Conservation (phyloP, 1,140 invertebrate genomes). For the Neuroterus valhalla region DNA sequence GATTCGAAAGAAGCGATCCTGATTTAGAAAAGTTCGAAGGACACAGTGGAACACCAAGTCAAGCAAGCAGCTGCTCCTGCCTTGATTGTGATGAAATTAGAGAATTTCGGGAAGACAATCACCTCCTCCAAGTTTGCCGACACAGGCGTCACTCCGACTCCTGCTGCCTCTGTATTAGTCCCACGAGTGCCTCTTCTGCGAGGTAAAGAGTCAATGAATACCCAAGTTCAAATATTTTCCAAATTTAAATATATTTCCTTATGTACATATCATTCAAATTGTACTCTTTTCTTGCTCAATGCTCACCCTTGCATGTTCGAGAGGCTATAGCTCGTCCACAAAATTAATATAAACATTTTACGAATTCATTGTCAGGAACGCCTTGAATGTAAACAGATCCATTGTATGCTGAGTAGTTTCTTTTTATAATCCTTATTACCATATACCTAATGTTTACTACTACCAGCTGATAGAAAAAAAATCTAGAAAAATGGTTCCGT, state of each 20-base stretch:
- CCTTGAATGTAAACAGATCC: conserved; percentile 16
- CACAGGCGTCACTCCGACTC: conserved; percentile 68
- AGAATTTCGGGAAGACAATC: conserved; percentile 59
- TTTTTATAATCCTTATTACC: conserved; percentile 16
- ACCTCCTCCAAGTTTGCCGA: conserved; percentile 57
- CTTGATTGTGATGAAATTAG: conserved; percentile 65
- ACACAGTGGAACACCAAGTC: conserved; percentile 60
- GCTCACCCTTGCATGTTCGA: background rate
- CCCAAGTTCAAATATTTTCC: conserved; percentile 4
- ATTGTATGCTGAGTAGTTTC: conserved; percentile 21
- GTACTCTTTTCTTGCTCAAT: no score
- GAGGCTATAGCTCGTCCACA: conserved; percentile 15
- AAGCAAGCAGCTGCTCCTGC: conserved; percentile 68
- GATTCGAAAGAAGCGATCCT: conserved; percentile 64
- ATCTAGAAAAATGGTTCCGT: background rate
- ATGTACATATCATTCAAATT: background rate
- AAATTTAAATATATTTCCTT: no score
- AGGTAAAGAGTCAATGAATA: conserved; percentile 39
- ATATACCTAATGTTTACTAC: background rate
- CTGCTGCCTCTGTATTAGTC: conserved; percentile 58
- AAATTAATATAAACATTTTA: conserved; percentile 13
- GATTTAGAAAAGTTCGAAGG: conserved; percentile 64
- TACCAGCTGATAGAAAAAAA: background rate
- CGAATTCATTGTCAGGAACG: conserved; percentile 2
- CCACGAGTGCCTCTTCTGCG: conserved; percentile 40